Base-by-base conservation (phyloP, 2,888 invertebrate species). In the Odontocolon sp. region DNA sequence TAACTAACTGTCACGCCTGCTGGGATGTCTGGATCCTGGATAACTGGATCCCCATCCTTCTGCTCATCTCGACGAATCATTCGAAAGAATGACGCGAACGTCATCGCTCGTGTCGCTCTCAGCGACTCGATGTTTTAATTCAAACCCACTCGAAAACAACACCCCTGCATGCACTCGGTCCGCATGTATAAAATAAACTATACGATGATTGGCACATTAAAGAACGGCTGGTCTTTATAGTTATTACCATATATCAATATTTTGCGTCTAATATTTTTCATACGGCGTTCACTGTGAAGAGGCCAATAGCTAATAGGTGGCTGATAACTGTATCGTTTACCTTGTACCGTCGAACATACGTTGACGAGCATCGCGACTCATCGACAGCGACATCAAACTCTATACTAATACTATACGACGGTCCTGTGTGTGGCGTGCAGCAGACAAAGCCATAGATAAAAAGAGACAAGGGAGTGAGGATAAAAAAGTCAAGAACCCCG, bases 41-140 rank as follows among this genome's bases (percentile, higher is more conserved):
- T 26, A 26, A 5, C 26, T 33, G 45, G 61, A 4, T 54, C 36
- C 18, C n/a, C 18, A 38, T 31, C 40, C 38, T 56, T 42, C 31
- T 16, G 31, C 31, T n/a, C n/a, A n/a, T n/a, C n/a, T n/a, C n/a
- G n/a, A n/a, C 33, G 57, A 38, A 63, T 74, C 56, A 57, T 57
- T 64, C 50, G 23, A 61, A 50, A 56, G 64, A 50, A 64, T 64
- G 64, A 64, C 64, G 50, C 64, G n/a, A n/a, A 33, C 47, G 36
- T 61, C 61, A 33, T 61, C 61, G 61, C 63, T 50, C 47, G n/a
- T 50, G 33, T 50, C 47, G 47, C 47, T 26, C 63, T 36, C 36
- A 47, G 64, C 33, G 21, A 67, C 16, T 42, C 63, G 64, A 45
- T 56, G 42, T 45, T 56, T 63, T 63, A 47, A 68, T 74, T 61